Evolutionary conservation across 2,797 vertebrate genomes (phyloP).

Genomic region (Monodelphis domestica): DNA sequence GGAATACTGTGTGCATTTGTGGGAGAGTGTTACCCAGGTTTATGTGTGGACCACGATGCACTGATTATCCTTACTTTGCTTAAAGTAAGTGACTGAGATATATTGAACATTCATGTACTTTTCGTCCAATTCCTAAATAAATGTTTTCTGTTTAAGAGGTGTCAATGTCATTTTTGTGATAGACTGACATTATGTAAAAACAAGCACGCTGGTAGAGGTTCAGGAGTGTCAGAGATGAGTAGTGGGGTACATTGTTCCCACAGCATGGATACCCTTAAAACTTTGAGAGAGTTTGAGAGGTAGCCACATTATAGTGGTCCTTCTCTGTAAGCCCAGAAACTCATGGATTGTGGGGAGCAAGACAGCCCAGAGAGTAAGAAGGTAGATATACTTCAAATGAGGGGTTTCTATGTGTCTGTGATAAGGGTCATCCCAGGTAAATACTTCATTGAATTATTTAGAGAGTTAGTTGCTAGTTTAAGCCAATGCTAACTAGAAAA

Average conservation of each 20-base stretch:
- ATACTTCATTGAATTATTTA: neutral
- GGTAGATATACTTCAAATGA: no score
- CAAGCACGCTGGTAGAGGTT: neutral
- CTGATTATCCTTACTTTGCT: neutral
- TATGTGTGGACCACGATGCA: neutral
- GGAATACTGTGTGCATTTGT: neutral
- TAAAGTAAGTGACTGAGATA: neutral
- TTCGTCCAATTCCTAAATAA: neutral
- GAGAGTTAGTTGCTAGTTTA: neutral
- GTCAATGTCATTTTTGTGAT: neutral
- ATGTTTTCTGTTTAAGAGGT: neutral
- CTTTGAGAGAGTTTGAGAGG: neutral
- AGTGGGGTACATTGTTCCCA: neutral
- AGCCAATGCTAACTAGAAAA: neutral
- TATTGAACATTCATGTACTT: neutral
- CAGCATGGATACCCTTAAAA: neutral
- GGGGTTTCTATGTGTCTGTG: neutral
- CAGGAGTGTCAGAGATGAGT: neutral
- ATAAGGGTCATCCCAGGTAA: neutral
- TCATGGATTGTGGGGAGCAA: neutral
- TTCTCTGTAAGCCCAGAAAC: neutral
- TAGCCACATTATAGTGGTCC: neutral
- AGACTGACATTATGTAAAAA: neutral
- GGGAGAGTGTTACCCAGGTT: neutral
- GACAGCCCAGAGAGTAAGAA: neutral